These are phyloP conservation scores for Empis livida DNA, from an alignment of 2,888 invertebrate genomes.

Conservation along the genomic window DNA sequence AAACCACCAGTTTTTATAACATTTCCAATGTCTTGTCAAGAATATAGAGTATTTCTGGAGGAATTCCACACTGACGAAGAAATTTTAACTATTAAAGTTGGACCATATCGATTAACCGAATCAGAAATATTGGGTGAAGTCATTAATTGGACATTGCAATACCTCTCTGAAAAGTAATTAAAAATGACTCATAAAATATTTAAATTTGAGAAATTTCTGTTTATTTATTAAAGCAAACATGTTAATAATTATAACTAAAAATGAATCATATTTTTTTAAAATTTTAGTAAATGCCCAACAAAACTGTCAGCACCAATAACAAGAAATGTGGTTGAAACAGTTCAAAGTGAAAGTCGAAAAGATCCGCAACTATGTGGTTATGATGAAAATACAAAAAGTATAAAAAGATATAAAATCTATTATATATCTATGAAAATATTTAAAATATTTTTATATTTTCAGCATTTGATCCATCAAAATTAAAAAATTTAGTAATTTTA, in stretches of 20 bases:
- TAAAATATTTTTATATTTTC: not conserved
- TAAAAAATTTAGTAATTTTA: conserved; percentile 2
- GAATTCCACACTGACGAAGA: not conserved
- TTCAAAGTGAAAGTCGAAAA: not conserved
- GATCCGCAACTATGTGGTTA: not conserved
- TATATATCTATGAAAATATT: not conserved
- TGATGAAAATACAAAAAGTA: not conserved
- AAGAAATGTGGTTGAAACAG: not conserved
- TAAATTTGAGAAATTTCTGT: no score
- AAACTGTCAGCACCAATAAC: not conserved
- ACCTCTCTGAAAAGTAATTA: not conserved
- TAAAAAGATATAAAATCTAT: not conserved
- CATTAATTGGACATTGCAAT: not conserved
- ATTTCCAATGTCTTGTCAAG: no score
- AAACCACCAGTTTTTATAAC: no score
- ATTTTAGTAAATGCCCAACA: not conserved
- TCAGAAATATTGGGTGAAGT: not conserved
- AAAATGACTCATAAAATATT: no score
- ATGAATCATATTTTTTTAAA: no score
- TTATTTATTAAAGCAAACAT: no score
- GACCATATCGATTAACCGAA: not conserved
- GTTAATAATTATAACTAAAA: no score
- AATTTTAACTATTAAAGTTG: not conserved
- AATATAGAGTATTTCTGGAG: no score
- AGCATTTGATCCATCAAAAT: conserved; percentile 1